phyloP scores from a whole-genome alignment of 2,113 vertebrate species.

The Ochotona curzoniae region DNA sequence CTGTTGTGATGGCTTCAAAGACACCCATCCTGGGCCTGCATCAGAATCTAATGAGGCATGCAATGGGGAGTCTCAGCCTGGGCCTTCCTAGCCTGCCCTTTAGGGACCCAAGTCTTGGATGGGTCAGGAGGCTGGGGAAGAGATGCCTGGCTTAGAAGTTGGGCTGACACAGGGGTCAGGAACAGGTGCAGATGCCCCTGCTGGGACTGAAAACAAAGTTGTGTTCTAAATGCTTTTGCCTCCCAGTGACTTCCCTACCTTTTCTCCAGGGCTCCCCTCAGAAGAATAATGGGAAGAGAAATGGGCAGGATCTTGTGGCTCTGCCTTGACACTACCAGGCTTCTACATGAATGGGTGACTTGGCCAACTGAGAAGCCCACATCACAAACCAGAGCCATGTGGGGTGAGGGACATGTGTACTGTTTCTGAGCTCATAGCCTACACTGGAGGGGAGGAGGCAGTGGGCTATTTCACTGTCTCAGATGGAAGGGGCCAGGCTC shows the following conservation, averaged over 20 bases:
- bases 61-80: background rate
- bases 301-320: background rate
- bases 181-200: background rate
- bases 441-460: rapidly evolving
- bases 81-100: background rate
- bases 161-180: background rate
- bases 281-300: background rate
- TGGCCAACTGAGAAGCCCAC: background rate
- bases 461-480: background rate
- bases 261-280: background rate
- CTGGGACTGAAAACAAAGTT: background rate
- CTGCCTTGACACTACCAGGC: background rate
- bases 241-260: background rate
- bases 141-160: background rate
- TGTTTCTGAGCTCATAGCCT: rapidly evolving
- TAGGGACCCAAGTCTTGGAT: background rate
- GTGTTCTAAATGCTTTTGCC: background rate
- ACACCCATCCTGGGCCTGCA: rapidly evolving
- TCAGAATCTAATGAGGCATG: background rate
- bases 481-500: background rate
- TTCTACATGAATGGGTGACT: background rate
- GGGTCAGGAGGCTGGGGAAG: background rate
- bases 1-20: background rate
- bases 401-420: background rate
- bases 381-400: background rate